Percentiles rank a stretch among this genome's conserved stretches.
Evolutionary conservation across 2,113 vertebrate species (phyloP).

Genomic region (Cacatua alba): DNA sequence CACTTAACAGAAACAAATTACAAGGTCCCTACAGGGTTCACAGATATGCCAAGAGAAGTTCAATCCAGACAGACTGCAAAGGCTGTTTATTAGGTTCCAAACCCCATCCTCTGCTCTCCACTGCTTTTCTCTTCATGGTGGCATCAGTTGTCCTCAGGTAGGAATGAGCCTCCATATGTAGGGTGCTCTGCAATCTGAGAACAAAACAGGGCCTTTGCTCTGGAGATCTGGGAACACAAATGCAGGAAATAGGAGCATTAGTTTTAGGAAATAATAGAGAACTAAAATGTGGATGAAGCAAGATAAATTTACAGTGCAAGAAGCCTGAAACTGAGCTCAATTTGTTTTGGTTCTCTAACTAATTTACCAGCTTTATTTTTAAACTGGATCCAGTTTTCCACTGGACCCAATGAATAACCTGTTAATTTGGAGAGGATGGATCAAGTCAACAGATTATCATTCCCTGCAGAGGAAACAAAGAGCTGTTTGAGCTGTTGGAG

Average conservation of each 20-base stretch:
- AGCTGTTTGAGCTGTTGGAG: no score
- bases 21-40: background rate
- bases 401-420: background rate
- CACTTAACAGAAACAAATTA: background rate
- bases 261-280: background rate
- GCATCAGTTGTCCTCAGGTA: background rate
- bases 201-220: background rate
- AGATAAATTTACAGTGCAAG: fast-evolving
- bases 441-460: background rate
- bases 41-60: background rate
- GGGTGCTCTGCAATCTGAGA: background rate
- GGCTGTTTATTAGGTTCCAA: background rate
- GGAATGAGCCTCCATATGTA: fast-evolving
- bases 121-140: background rate
- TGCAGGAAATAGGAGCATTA: background rate
- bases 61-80: background rate
- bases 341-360: background rate
- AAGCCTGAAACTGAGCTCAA: background rate
- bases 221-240: background rate
- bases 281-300: background rate
- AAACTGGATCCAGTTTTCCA: background rate
- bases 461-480: background rate
- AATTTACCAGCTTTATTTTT: background rate
- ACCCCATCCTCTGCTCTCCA: background rate
- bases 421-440: background rate